phyloP scores from a whole-genome alignment of 2,888 invertebrate genomes.

The Maniola hyperantus region DNA sequence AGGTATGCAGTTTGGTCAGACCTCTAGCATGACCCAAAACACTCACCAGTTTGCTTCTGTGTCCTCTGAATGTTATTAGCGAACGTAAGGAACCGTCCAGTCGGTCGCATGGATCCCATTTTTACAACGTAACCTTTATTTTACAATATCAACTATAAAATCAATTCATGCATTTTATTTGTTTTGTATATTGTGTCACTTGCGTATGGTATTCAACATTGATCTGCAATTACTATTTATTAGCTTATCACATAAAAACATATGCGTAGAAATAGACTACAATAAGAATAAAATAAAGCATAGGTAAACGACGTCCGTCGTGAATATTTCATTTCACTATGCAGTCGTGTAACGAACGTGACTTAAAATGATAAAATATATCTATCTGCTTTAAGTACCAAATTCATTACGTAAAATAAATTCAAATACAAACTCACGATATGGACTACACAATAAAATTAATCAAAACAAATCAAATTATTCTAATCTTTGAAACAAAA shows the following conservation, averaged over 20 bases:
- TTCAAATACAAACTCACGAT: too few relatives aligned
- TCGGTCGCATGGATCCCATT: constrained; percentile 85
- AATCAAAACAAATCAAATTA: too few relatives aligned
- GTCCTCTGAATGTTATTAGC: constrained; percentile 83
- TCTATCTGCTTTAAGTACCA: too few relatives aligned
- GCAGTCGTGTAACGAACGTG: too few relatives aligned
- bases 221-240: constrained; percentile 63
- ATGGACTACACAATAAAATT: too few relatives aligned
- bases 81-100: constrained; percentile 83
- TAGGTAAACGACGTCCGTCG: too few relatives aligned
- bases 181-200: constrained; percentile 34
- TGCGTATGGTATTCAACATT: constrained; percentile 49
- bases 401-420: too few relatives aligned
- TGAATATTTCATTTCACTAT: too few relatives aligned
- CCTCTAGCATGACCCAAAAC: constrained; percentile 9
- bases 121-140: constrained; percentile 43
- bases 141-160: constrained; percentile 45
- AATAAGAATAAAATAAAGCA: constrained; percentile 59
- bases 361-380: too few relatives aligned
- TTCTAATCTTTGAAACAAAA: too few relatives aligned
- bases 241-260: constrained; percentile 43
- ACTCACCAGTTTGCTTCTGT: constrained; percentile 63
- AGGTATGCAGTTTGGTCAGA: constrained; percentile 47
- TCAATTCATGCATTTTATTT: constrained; percentile 49
- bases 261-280: constrained; percentile 63